Conservation (phyloP, 2,888 invertebrate genomes). For the Drosophila buzzatii region DNA sequence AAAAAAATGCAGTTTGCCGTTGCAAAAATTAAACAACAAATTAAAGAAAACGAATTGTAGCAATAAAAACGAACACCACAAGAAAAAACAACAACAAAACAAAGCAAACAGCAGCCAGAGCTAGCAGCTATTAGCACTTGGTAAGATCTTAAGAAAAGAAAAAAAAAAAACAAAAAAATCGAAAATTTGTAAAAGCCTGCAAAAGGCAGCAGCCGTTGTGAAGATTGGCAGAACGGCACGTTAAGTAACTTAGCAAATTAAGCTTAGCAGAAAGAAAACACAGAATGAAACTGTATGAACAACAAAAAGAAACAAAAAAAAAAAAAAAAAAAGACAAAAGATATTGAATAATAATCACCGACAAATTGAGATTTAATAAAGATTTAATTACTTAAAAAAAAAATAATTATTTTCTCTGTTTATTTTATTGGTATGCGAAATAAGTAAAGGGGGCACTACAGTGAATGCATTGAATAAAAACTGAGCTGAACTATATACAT, state of each 20-base stretch:
- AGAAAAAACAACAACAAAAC: slow-evolving; percentile 20
- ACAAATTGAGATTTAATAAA: slow-evolving; percentile 79
- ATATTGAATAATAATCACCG: slow-evolving; percentile 82
- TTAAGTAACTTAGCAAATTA: slow-evolving; percentile 55
- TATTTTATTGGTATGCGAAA: too few relatives aligned
- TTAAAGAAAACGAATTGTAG: slow-evolving; percentile 36
- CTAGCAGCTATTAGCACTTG: slow-evolving; percentile 12
- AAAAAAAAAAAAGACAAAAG: slow-evolving; percentile 43
- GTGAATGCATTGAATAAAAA: too few relatives aligned
- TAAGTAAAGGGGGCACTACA: too few relatives aligned
- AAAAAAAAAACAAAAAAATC: slow-evolving; percentile 3
- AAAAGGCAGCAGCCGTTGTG: slow-evolving; percentile 39
- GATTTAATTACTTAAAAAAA: slow-evolving; percentile 72
- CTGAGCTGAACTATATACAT: too few relatives aligned
- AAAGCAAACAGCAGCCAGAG: slow-evolving; percentile 24
- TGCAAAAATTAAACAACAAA: slow-evolving; percentile 41
- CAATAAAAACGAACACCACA: slow-evolving; percentile 44
- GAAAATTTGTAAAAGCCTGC: slow-evolving; percentile 39
- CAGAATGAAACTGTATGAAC: slow-evolving; percentile 22
- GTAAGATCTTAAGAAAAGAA: slow-evolving; percentile 10
- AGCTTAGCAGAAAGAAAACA: slow-evolving; percentile 43
- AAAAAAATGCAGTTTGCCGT: slow-evolving; percentile 51
- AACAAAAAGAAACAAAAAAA: slow-evolving; percentile 19
- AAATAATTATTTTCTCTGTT: background rate
- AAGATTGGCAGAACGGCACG: slow-evolving; percentile 45